Base-by-base conservation (phyloP, 2,113 vertebrate genomes). In the Rhinolophus ferrumequinum region DNA sequence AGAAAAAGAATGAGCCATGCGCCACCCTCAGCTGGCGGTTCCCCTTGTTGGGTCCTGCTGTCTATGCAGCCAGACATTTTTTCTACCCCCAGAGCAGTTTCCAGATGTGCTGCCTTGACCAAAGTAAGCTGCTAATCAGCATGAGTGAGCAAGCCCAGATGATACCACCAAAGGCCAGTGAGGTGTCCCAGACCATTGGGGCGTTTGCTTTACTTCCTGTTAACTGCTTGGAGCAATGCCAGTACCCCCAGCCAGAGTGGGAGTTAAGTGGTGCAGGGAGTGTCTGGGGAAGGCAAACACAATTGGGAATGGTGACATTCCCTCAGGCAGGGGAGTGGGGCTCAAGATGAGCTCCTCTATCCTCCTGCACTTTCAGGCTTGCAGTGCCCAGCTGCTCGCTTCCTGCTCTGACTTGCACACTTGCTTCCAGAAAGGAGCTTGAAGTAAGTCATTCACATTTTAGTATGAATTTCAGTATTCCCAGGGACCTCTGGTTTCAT, bases 151-250 rank as follows among this genome's bases (percentile, higher is more conserved):
- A 90, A 76, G 64, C 41, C 70, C 85, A 38, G 50, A 90, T 58
- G 85, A 90, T 90, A 76, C 52, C 83, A 87, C 66, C 85, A 91
- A 91, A 93, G 60, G 77, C 52, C 80, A 62, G 80, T 67, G 75
- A 77, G 66, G 30, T 44, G 72, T 28, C 88, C 93, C 70, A 50
- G 69, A 89, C 93, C 64, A 73, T n/a, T 80, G 62, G 52, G 35
- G 66, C 56, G 19, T 88, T 92, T 81, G 86, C 77, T 95, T 93
- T 77, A 38, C 26, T 86, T 93, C 83, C n/a, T 33, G 54, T 83
- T 62, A 15, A 75, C 64, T 66, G 18, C 73, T 72, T 81, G 82
- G 90, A 95, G 67, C 64, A 50, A 21, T 26, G 58, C 69, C 82
- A 58, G 44, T 30, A 66, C 60, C 54, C 24, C 47, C 28, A 88